These are phyloP conservation scores for Gymnopithys bicolor DNA, from an alignment of 2,797 vertebrate genomes.

Conservation along the genomic window DNA sequence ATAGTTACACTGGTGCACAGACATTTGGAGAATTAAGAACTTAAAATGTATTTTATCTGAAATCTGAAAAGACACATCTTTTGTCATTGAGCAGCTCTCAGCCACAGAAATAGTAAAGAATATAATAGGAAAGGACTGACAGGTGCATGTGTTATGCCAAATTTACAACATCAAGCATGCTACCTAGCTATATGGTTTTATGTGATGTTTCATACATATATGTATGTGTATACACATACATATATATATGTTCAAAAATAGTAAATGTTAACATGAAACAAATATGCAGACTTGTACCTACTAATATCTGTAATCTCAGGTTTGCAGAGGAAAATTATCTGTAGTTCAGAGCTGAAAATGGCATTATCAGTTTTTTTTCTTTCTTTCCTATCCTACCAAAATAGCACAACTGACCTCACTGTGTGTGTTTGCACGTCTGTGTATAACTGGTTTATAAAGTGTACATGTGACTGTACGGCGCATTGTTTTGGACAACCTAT, in stretches of 20 bases:
- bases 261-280: neutral
- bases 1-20: neutral
- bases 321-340: slow-evolving; percentile 1
- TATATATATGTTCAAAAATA: too few species aligned
- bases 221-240: neutral
- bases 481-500: neutral
- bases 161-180: neutral
- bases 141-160: neutral
- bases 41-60: neutral
- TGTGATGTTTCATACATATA: neutral
- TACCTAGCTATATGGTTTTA: neutral
- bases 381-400: slow-evolving; percentile 28
- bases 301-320: neutral
- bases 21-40: neutral
- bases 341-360: neutral
- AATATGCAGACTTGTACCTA: neutral
- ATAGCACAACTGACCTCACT: neutral
- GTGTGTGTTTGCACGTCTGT: neutral
- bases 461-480: neutral
- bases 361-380: neutral
- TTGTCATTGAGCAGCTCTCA: neutral
- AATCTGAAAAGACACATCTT: neutral
- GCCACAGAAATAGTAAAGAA: neutral
- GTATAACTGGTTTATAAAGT: neutral
- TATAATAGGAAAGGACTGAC: neutral